Conservation (phyloP, 2,888 invertebrate species). For the Caprella mutica region DNA sequence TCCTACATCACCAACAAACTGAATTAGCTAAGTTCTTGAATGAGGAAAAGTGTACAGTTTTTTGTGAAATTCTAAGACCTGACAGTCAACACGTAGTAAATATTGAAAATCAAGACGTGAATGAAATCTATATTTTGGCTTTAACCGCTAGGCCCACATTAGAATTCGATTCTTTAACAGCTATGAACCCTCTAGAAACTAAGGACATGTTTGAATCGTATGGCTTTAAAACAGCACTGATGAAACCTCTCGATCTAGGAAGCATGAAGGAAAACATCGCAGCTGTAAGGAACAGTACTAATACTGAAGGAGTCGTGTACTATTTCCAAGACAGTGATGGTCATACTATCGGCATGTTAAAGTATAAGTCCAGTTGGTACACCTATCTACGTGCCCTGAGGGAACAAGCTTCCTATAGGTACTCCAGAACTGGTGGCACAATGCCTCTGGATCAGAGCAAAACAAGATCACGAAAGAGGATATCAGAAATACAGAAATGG, state of each 20-base stretch:
- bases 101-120: conserved; percentile 38
- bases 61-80: conserved; percentile 42
- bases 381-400: conserved; percentile 37
- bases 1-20: conserved; percentile 35
- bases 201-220: neutral
- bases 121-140: conserved; percentile 36
- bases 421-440: neutral
- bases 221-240: conserved; percentile 7
- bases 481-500: neutral
- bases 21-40: conserved; percentile 30
- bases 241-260: too few relatives aligned
- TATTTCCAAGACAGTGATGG: conserved; percentile 40
- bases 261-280: too few relatives aligned
- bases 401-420: conserved; percentile 34
- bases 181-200: conserved; percentile 11
- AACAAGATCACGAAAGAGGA: neutral
- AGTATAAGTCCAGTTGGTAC: conserved; percentile 44
- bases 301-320: conserved; percentile 41
- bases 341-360: conserved; percentile 41
- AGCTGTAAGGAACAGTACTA: neutral
- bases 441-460: conserved; percentile 4
- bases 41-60: conserved; percentile 39
- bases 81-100: conserved; percentile 43
- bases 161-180: conserved; percentile 1
- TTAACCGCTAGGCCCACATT: conserved; percentile 7